Conservation (phyloP, 2,797 vertebrate genomes). For the Notamacropus eugenii region DNA sequence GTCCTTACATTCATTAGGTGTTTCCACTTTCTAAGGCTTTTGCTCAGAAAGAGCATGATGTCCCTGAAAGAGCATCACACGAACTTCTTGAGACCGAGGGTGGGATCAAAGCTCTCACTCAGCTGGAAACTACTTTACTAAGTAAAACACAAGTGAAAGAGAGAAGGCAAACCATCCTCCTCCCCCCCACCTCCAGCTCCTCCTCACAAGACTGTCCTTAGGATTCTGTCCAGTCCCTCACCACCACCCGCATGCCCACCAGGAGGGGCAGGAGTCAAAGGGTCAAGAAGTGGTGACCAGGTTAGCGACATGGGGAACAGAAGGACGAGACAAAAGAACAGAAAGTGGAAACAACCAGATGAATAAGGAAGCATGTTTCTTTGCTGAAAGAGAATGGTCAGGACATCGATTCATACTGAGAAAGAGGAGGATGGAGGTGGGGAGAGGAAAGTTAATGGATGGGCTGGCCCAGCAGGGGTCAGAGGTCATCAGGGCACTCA, state of each 20-base stretch:
- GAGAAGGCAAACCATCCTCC: conserved; percentile 78
- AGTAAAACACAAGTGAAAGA: conserved; percentile 72
- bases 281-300: conserved; percentile 92
- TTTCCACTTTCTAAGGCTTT: conserved; percentile 70
- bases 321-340: conserved; percentile 90
- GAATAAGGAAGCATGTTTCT: conserved; percentile 93
- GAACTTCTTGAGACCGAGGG: conserved; percentile 68
- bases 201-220: conserved; percentile 4
- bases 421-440: conserved; percentile 84
- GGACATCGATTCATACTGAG: conserved; percentile 95
- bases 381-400: conserved; percentile 91
- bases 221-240: conserved; percentile 7
- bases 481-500: conserved; percentile 93
- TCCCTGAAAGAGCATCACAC: conserved; percentile 77
- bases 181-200: not conserved
- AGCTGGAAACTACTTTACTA: conserved; percentile 76
- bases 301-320: conserved; percentile 89
- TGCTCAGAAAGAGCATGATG: conserved; percentile 68
- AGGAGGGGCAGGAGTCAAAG: conserved; percentile 79
- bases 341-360: conserved; percentile 91
- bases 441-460: conserved; percentile 89
- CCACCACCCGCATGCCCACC: conserved; percentile 51
- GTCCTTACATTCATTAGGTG: not conserved
- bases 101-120: conserved; percentile 77
- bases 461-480: conserved; percentile 93